Base-by-base conservation (phyloP, 92 coral and sea anemone genomes). In the Plumapathes pennacea region DNA sequence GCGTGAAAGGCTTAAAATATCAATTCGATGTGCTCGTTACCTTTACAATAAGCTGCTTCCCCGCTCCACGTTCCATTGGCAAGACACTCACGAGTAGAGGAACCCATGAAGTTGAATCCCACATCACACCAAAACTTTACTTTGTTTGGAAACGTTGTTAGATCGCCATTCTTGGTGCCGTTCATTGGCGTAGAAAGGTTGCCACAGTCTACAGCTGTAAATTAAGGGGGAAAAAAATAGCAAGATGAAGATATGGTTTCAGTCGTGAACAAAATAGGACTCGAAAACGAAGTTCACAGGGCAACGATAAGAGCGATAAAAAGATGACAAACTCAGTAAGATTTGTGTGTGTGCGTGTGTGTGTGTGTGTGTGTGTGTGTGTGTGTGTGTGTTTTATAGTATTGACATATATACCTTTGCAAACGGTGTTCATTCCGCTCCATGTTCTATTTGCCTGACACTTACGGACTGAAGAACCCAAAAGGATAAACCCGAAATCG, bases 391-490 rank as follows among this genome's bases (percentile, higher is more conserved):
- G n/a, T n/a, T n/a, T n/a, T n/a, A n/a, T n/a, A n/a, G n/a, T n/a
- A n/a, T n/a, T n/a, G n/a, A n/a, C n/a, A n/a, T n/a, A n/a, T n/a
- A n/a, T n/a, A n/a, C n/a, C n/a, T n/a, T n/a, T n/a, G n/a, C n/a
- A n/a, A n/a, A n/a, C n/a, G n/a, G n/a, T n/a, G n/a, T n/a, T 55
- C 26, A 5, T 24, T 6, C 50, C 85, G 12, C 81, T 78, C 85
- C 85, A 78, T 40, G 63, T 54, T 4, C 65, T 74, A 23, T 78
- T 59, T 22, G 80, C 60, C 49, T 78, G 74, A 40, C 85, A 78
- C 12, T 32, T 34, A 18, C 70, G 67, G 17, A 43, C 27, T 4
- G 37, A 25, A 15, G 68, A 45, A 25, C 85, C 85, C 14, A 70
- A 38, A 46, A 69, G 62, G 25, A 62, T 70, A 37, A 60, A 82